Conservation (phyloP, 2,113 vertebrate genomes). For the Stegastes partitus region DNA sequence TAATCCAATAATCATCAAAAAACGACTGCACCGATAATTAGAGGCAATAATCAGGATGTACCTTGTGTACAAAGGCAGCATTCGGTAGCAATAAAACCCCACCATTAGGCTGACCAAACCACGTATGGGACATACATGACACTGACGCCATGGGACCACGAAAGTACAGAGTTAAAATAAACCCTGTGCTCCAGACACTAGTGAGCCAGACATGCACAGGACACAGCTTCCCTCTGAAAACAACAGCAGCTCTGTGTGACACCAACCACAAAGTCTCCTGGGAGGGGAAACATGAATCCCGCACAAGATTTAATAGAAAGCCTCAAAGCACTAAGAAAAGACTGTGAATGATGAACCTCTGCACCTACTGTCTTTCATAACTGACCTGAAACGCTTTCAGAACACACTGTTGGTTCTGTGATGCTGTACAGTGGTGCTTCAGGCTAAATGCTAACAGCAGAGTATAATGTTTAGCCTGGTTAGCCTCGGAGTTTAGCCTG, state of each 20-base stretch:
- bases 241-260: slow-evolving; percentile 18
- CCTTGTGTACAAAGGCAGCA: slow-evolving; percentile 29
- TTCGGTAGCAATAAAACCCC: slow-evolving; percentile 16
- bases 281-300: too few species aligned
- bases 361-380: too few species aligned
- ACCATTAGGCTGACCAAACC: background rate
- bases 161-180: slow-evolving; percentile 1
- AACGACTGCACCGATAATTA: background rate
- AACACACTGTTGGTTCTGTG: too few species aligned
- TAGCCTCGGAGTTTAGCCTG: too few species aligned
- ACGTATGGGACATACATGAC: background rate
- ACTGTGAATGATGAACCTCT: too few species aligned
- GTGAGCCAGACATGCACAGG: background rate
- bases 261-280: too few species aligned
- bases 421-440: too few species aligned
- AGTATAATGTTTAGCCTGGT: too few species aligned
- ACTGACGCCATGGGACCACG: slow-evolving; percentile 9
- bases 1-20: slow-evolving; percentile 58
- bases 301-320: too few species aligned
- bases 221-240: slow-evolving; percentile 12
- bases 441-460: too few species aligned
- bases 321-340: too few species aligned
- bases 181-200: background rate
- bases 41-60: slow-evolving; percentile 3
- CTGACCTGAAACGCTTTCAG: too few species aligned